Percentiles rank a stretch among this genome's conserved stretches.
Evolutionary conservation across 2,888 invertebrate species (phyloP).

Genomic region (Tuberolachnus salignus): DNA sequence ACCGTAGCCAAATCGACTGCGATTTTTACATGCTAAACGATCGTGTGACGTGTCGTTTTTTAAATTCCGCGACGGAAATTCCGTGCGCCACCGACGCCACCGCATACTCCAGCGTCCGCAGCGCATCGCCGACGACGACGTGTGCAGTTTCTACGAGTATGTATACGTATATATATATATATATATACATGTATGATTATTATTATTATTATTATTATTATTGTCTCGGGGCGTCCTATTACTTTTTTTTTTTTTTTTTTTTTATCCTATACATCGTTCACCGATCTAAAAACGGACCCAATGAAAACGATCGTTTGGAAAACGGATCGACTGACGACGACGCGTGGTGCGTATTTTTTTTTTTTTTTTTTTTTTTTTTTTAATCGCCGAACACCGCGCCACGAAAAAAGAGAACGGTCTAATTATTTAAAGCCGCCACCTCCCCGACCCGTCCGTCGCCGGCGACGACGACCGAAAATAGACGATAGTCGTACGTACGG

Average conservation of each 20-base stretch:
- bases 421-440: slow-evolving; percentile 36
- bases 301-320: slow-evolving; percentile 7
- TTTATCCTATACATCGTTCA: no score
- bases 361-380: slow-evolving; percentile 31
- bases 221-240: not conserved
- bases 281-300: slow-evolving; percentile 49
- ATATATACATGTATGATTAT: no score
- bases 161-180: not conserved
- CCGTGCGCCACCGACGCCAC: slow-evolving; percentile 26
- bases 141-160: no score
- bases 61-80: slow-evolving; percentile 55
- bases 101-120: slow-evolving; percentile 39
- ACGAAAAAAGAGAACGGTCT: slow-evolving; percentile 28
- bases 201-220: no score
- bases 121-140: not conserved
- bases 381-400: slow-evolving; percentile 4
- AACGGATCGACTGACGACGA: slow-evolving; percentile 35
- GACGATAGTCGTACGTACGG: not conserved
- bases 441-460: not conserved
- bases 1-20: slow-evolving; percentile 49
- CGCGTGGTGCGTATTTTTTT: not conserved
- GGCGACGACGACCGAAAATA: slow-evolving; percentile 40
- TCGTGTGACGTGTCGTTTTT: slow-evolving; percentile 24
- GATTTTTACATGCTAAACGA: slow-evolving; percentile 37
- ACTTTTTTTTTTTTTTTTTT: not conserved